phyloP scores from a whole-genome alignment of 2,113 vertebrate species.

The Hemichromis elongatus region DNA sequence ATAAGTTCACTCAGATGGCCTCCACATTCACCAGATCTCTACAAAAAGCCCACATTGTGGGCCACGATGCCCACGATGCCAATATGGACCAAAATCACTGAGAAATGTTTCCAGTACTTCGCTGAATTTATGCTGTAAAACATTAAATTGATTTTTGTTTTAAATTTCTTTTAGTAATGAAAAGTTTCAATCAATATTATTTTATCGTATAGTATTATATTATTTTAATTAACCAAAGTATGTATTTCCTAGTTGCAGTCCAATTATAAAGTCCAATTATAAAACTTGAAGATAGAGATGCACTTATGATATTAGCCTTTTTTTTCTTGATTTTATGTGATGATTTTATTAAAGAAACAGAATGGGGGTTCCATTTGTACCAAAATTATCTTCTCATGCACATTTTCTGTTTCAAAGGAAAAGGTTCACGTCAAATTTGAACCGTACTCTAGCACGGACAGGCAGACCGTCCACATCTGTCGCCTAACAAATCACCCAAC shows the following conservation, averaged over 20 bases:
- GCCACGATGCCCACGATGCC: too few relatives aligned
- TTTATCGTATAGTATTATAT: too few relatives aligned
- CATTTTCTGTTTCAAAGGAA: neutral
- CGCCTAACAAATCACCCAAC: neutral
- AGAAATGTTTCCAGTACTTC: neutral
- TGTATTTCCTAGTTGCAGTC: neutral
- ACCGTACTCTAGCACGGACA: neutral
- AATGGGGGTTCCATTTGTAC: neutral
- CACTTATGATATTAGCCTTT: neutral
- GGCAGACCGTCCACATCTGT: neutral
- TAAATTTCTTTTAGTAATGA: neutral
- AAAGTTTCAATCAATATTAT: neutral
- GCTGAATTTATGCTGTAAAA: neutral
- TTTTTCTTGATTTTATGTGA: neutral
- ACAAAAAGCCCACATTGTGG: too few relatives aligned
- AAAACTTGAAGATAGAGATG: neutral
- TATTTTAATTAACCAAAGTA: neutral
- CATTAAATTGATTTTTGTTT: neutral
- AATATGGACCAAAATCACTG: neutral
- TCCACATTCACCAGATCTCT: neutral
- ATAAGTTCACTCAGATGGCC: neutral
- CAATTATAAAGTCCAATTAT: neutral
- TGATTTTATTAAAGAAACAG: neutral
- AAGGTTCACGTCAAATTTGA: neutral
- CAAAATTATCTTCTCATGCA: neutral